A percentile compares a stretch with the other conserved stretches of the same genome.
phyloP scores from a whole-genome alignment of 2,797 vertebrate species.

The Bryconaethiops microstoma region DNA sequence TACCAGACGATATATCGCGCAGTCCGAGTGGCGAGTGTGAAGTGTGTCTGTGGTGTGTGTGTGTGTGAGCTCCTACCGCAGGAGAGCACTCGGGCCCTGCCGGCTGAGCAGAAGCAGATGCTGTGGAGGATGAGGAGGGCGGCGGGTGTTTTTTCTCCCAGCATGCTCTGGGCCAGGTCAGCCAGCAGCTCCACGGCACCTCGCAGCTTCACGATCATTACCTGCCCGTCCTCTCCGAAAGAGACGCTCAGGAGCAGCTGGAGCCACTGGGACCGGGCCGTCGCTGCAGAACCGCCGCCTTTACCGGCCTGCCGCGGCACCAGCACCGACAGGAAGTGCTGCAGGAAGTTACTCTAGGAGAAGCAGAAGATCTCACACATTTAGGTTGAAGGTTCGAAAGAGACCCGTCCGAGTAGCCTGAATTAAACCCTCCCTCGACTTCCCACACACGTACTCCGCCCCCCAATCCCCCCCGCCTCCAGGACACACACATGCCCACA shows the following conservation, averaged over 20 bases:
- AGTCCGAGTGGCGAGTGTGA: background rate
- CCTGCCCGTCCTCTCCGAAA: conserved; percentile 88
- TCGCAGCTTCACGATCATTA: conserved; percentile 86
- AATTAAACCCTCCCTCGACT: no score
- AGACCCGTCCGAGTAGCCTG: no score
- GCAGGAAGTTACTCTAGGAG: conserved; percentile 91
- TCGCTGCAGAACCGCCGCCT: conserved; percentile 46
- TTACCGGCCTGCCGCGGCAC: conserved; percentile 79
- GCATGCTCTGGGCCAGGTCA: conserved; percentile 82
- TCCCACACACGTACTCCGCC: no score
- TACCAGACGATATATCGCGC: no score
- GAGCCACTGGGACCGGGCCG: conserved; percentile 87
- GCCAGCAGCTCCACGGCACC: conserved; percentile 87
- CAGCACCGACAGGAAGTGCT: conserved; percentile 84
- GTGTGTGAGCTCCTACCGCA: conserved; percentile 75
- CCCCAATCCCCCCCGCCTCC: no score
- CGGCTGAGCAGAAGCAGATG: conserved; percentile 88
- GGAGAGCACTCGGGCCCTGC: conserved; percentile 87
- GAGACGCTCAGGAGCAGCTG: conserved; percentile 88
- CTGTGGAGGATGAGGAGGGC: conserved; percentile 91
- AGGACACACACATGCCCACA: no score
- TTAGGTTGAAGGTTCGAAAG: no score
- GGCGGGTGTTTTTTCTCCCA: conserved; percentile 63
- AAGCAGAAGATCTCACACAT: background rate
- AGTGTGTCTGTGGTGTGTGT: background rate